These are phyloP conservation scores for Ceratoteleas bidentatus DNA, from an alignment of 1,140 invertebrate genomes.

Conservation along the genomic window DNA sequence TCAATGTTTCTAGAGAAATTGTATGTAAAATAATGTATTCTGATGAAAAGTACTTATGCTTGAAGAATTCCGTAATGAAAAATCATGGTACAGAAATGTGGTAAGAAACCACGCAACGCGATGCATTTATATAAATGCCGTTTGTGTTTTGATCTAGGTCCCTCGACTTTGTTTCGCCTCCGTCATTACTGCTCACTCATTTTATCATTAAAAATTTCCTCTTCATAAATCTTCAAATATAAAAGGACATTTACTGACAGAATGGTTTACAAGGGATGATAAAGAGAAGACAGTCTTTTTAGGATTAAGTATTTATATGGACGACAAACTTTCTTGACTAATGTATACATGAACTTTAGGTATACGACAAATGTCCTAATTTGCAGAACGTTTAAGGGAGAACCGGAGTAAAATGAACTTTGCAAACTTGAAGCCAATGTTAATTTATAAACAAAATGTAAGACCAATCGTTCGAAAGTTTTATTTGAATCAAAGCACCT, in stretches of 20 bases:
- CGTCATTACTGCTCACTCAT: constrained; percentile 43
- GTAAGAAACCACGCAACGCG: too few relatives aligned
- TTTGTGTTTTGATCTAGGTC: constrained; percentile 21
- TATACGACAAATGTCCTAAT: constrained; percentile 52
- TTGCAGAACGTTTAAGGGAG: constrained; percentile 37
- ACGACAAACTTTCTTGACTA: constrained; percentile 53
- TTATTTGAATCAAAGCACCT: too few relatives aligned
- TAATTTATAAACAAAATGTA: too few relatives aligned
- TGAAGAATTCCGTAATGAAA: too few relatives aligned
- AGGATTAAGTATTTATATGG: constrained; percentile 41
- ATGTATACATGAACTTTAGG: constrained; percentile 46
- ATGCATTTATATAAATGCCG: not conserved
- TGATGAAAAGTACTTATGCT: too few relatives aligned
- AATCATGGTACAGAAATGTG: too few relatives aligned
- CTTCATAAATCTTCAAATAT: constrained; percentile 43
- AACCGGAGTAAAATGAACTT: constrained; percentile 11
- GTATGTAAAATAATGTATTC: too few relatives aligned
- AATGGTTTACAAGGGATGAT: constrained; percentile 47
- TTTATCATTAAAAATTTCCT: constrained; percentile 46
- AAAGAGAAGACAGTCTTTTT: constrained; percentile 49
- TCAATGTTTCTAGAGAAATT: too few relatives aligned
- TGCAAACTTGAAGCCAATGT: too few relatives aligned
- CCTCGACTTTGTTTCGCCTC: constrained; percentile 16
- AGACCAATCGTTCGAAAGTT: too few relatives aligned
- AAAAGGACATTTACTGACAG: constrained; percentile 38